Evolutionary conservation across 2,888 invertebrate species (phyloP).

Genomic region (Troilus luridus): DNA sequence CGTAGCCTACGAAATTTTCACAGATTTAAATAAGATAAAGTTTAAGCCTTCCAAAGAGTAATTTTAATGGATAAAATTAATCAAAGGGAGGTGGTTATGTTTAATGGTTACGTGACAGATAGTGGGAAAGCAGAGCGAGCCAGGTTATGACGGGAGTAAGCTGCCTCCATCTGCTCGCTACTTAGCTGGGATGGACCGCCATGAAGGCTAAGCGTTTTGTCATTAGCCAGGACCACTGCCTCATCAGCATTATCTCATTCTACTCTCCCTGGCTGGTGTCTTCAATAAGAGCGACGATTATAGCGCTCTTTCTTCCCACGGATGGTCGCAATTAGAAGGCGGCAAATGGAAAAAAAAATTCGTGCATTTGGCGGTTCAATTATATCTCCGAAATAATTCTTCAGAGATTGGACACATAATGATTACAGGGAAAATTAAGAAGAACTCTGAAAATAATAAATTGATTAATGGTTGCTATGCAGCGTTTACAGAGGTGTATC

Average conservation of each 20-base stretch:
- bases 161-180: constrained; percentile 2
- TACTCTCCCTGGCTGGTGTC: neutral
- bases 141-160: neutral
- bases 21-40: too few species aligned
- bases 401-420: too few species aligned
- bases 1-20: too few species aligned
- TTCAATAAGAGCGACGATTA: neutral
- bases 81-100: neutral
- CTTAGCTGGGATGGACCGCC: constrained; percentile 22
- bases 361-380: too few species aligned
- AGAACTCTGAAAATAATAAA: too few species aligned
- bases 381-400: too few species aligned
- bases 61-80: too few species aligned
- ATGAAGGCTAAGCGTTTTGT: constrained; percentile 14
- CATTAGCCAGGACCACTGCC: constrained; percentile 14
- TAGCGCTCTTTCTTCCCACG: neutral
- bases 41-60: too few species aligned
- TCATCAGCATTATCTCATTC: constrained; percentile 22
- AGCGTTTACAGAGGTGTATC: too few species aligned
- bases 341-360: too few species aligned
- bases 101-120: neutral
- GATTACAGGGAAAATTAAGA: too few species aligned
- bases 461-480: too few species aligned
- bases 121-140: neutral
- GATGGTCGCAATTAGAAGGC: neutral